A percentile compares a stretch with the other conserved stretches of the same genome.
phyloP scores from a whole-genome alignment of 2,888 invertebrate species.

The Mylabris sibirica region DNA sequence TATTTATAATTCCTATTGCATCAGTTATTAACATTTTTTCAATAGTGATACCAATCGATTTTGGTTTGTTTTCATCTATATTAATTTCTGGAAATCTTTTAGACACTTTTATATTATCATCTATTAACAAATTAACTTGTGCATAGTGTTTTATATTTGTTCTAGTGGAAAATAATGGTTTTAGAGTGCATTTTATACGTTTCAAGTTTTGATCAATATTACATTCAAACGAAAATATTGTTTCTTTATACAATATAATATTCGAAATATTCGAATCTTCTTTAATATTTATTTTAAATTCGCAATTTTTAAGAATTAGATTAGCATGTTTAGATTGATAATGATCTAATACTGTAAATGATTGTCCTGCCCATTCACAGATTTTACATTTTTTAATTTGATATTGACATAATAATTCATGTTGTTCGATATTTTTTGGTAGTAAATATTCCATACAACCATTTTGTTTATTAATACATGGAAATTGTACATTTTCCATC shows the following conservation, averaged over 20 bases:
- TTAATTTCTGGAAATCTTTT: neutral
- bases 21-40: neutral
- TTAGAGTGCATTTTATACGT: neutral
- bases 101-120: neutral
- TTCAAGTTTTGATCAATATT: neutral
- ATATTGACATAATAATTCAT: neutral
- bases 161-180: neutral
- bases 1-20: neutral
- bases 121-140: neutral
- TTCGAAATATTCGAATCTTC: neutral
- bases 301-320: neutral
- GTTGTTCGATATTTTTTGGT: neutral
- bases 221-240: neutral
- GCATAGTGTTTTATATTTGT: neutral
- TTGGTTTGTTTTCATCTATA: no score
- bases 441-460: neutral
- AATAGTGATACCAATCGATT: neutral
- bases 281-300: neutral
- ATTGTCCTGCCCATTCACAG: neutral
- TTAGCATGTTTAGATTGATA: neutral
- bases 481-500: neutral
- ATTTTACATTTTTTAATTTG: neutral
- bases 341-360: neutral
- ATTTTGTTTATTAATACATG: neutral
- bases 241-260: neutral